Evolutionary conservation across 2,797 vertebrate species (phyloP), one percentile per base, ranked within the genome.

Genomic region (Natrix natrix): DNA sequence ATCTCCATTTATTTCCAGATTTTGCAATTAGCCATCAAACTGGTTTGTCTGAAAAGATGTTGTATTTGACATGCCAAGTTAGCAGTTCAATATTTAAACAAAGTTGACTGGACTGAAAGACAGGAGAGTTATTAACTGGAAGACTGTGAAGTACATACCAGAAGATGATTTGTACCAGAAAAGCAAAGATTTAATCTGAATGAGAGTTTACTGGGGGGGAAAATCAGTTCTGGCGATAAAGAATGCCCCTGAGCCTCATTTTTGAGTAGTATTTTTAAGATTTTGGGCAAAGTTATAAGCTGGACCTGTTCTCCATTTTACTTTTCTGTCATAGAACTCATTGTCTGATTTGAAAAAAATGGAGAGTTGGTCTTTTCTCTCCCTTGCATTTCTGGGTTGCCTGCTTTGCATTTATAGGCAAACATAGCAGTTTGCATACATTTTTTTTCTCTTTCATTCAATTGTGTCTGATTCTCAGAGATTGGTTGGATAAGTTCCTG

Each of bases 41-140:
- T 94, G 60, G 0, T 93, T 94, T 95, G 87, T 92, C 90, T 92
- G 86, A 59, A 56, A 92, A 54, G 57, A 1, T 0, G 22, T 43
- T 86, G 28, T 37, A 24, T 92, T 83, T 92, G 91, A 93, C 88
- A 92, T 91, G 91, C 90, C 95, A 93, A 94, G 94, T 55, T 61
- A 88, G 14, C 83, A 94, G 61, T 0, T 0, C 17, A 10, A 8
- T n/a, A 56, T 14, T n/a, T 74, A 83, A 91, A 57, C 59, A 63
- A 61, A 89, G 90, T 63, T 61, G 78, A 61, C 26, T 89, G 69
- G 24, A 32, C 69, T 91, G 48, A 26, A 52, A 91, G 56, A 87
- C 63, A 88, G 92, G 56, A 91, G 91, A 56, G 28, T 48, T 78
- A 16, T 54, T 56, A 89, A 86, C 43, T 54, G 28, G 24, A 54